These are phyloP conservation scores for Nasonia vitripennis DNA, from an alignment of 1,140 invertebrate species.

Conservation along the genomic window DNA sequence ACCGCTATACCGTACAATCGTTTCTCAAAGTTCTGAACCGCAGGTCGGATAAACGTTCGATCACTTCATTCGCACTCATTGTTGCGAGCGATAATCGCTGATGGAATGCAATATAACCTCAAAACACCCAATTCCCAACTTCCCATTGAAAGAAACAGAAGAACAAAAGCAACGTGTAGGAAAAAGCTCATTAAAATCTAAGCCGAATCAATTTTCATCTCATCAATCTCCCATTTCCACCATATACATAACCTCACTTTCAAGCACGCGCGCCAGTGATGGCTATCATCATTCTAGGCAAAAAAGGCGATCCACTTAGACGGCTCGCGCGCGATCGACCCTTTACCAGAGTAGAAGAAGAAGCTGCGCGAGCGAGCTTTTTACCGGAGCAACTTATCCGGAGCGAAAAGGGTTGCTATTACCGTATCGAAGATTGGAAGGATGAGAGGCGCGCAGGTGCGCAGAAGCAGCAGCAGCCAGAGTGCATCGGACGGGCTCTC, in stretches of 20 bases:
- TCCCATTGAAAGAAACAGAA: neutral
- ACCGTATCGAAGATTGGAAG: neutral
- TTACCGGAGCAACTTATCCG: neutral
- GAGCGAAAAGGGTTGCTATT: neutral
- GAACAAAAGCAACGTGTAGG: neutral
- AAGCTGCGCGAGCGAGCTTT: neutral
- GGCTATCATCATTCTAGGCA: neutral
- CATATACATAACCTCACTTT: neutral
- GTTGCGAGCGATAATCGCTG: neutral
- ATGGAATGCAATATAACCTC: neutral
- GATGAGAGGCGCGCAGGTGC: neutral
- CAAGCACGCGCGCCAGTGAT: neutral
- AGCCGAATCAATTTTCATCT: conserved; percentile 25
- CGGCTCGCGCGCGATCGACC: neutral
- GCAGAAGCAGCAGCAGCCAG: neutral
- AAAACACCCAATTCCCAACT: neutral
- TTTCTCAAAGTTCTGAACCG: neutral
- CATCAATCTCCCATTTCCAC: conserved; percentile 27
- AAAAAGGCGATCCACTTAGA: neutral
- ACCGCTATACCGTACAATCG: neutral
- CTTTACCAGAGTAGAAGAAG: neutral
- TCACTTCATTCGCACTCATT: neutral
- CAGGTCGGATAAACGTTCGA: neutral
- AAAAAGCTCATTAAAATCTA: neutral
- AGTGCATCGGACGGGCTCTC: neutral